A percentile compares a stretch with the other conserved stretches of the same genome.
Evolutionary conservation across 2,113 vertebrate genomes (phyloP).

Genomic region (Hucho hucho): DNA sequence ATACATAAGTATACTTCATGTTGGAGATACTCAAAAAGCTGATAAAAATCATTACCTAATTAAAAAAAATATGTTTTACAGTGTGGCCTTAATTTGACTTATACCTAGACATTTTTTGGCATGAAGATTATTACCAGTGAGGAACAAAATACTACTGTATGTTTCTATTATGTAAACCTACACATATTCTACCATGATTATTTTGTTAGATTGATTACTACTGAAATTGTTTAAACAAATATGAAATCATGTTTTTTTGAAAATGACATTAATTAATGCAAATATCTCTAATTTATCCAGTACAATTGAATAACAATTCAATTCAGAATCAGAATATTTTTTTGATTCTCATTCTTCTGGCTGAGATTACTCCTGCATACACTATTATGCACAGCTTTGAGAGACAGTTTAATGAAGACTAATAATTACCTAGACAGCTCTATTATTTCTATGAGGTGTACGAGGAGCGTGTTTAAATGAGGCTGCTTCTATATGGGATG

Average conservation of each 20-base stretch:
- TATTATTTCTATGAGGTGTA: not conserved
- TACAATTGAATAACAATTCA: not conserved
- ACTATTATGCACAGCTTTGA: not conserved
- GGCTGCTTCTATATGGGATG: not conserved
- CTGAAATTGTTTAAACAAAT: not conserved
- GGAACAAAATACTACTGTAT: too few relatives aligned
- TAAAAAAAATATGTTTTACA: too few relatives aligned
- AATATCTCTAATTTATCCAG: not conserved
- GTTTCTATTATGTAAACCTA: too few relatives aligned
- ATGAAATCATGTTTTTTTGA: not conserved
- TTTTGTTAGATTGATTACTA: too few relatives aligned
- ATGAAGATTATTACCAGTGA: too few relatives aligned
- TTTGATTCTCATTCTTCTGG: not conserved
- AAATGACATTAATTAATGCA: not conserved
- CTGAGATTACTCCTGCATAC: not conserved
- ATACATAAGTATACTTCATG: too few relatives aligned
- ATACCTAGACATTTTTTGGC: too few relatives aligned
- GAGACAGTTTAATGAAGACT: slow-evolving; percentile 11
- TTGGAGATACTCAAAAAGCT: too few relatives aligned
- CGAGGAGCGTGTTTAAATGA: not conserved
- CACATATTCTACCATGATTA: too few relatives aligned
- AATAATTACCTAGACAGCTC: slow-evolving; percentile 13
- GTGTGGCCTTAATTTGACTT: too few relatives aligned
- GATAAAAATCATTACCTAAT: too few relatives aligned
- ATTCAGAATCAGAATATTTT: not conserved